Evolutionary conservation across 2,888 invertebrate genomes (phyloP), one percentile per base, ranked within the genome.

Genomic region (Hofmannophila pseudospretella): DNA sequence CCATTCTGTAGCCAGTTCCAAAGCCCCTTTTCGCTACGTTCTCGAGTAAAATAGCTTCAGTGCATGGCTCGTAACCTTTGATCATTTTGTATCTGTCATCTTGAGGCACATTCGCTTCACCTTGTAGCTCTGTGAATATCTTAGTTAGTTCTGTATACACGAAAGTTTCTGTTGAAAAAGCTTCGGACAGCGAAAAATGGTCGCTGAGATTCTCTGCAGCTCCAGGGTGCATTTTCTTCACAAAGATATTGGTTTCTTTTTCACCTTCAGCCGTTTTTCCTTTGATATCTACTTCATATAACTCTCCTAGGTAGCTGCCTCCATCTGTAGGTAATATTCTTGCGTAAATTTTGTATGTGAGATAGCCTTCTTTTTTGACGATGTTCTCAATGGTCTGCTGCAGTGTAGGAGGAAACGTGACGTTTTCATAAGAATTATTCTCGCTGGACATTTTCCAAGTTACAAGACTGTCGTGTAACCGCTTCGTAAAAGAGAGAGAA

Each of bases 1-100:
- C 50, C 36, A 51, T 44, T 43, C 68, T 55, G 25, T 60, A 45
- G 25, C 41, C 38, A 14, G 56, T 66, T 36, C 44, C 48, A 36
- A 47, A 79, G 1, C 68, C 71, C 36, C 49, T 52, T 22, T 51
- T 61, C 3, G 44, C 34, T 13, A 76, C 38, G 42, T 77, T 69
- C 43, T 74, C 73, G 22, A 77, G 49, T 32, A 77, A 58, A 2
- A 78, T 62, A 2, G 59, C 53, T 33, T 69, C 54, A 7, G 42
- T 35, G 31, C 47, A 56, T 2, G 53, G 57, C 45, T 63, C 64
- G 30, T 57, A 77, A 38, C 45, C 48, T 39, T 64, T 63, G 0
- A 58, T 50, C n/a, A 59, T 54, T 33, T 55, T 58, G 9, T 54
- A 72, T 55, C 58, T 57, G 28, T 72, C 59, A 12, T 47, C 40